Evolutionary conservation across 2,113 vertebrate species (phyloP), one percentile per base, ranked within the genome.

Genomic region (Emydocephalus ijimae): DNA sequence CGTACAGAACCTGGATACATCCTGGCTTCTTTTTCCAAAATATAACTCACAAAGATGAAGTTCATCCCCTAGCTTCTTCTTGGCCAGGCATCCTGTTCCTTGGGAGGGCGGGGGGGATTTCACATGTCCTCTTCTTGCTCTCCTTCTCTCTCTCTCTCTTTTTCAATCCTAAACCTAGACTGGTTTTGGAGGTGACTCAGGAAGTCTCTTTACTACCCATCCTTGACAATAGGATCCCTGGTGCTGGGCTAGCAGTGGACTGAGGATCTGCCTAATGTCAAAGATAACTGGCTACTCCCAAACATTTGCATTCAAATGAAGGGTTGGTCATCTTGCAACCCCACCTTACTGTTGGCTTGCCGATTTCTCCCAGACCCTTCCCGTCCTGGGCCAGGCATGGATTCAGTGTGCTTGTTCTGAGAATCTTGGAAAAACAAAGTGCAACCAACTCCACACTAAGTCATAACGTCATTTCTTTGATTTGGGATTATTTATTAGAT

Each of bases 231-330:
- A 97, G 97, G 97, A 94, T 98, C 98, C 98, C 98, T 98, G 98
- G 97, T 98, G 97, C 97, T 97, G 97, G 97, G 96, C 96, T 97
- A 96, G 98, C 98, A 97, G 97, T 98, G 97, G 98, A 98, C 97
- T 97, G 96, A 97, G 97, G 98, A 93, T 96, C 97, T 96, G 94
- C 97, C 97, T 98, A 98, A 98, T 98, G 98, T 98, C 98, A 98
- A 95, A 97, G 98, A 97, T 97, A 93, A 96, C 97, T 98, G 97
- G 97, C 97, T 98, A 97, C 97, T 97, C 98, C 97, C 97, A 95
- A 96, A 94, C 97, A 98, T 99, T 99, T 99, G 98, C 98, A 99
- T 99, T 98, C 98, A 98, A 99, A 98, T 98, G 98, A 98, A 96
- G 97, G 96, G 95, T 96, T 95, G 97, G 94, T 95, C 94, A 96